These are phyloP conservation scores for Lepidurus apus DNA, from an alignment of 1,140 invertebrate species.

Conservation along the genomic window DNA sequence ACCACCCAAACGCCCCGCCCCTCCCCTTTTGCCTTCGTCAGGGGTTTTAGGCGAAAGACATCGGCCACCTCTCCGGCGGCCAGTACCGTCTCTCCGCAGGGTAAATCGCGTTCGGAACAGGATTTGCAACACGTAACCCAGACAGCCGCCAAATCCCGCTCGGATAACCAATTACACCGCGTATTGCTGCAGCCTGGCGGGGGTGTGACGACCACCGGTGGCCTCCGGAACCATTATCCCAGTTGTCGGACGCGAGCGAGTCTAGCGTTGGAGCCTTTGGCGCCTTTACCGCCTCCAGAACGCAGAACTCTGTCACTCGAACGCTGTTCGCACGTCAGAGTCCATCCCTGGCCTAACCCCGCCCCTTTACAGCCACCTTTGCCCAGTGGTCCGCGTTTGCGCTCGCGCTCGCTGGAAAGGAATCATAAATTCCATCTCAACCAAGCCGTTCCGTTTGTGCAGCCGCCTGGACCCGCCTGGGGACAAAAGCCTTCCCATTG, in stretches of 20 bases:
- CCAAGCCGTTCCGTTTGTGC: constrained; percentile 31
- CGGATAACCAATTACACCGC: constrained; percentile 44
- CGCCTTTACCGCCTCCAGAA: constrained; percentile 21
- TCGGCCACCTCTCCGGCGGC: constrained; percentile 15
- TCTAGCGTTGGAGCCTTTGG: constrained; percentile 25
- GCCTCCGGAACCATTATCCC: constrained; percentile 31
- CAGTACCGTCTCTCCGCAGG: not conserved
- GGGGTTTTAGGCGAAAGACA: not conserved
- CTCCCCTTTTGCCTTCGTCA: constrained; percentile 22
- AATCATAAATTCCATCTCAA: constrained; percentile 40
- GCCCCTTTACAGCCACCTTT: constrained; percentile 20
- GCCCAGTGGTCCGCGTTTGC: constrained; percentile 33
- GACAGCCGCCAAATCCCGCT: constrained; percentile 43
- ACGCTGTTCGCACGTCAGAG: constrained; percentile 34
- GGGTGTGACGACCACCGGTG: constrained; percentile 29
- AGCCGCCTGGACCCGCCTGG: constrained; percentile 32
- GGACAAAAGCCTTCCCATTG: not conserved
- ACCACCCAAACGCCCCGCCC: constrained; percentile 30
- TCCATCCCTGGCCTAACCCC: constrained; percentile 28
- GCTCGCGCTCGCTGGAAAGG: constrained; percentile 42
- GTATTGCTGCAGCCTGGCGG: constrained; percentile 38
- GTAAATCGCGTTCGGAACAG: constrained; percentile 30
- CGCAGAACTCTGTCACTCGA: constrained; percentile 41
- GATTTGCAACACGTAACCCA: constrained; percentile 32
- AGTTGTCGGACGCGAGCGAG: not conserved